Conservation (phyloP, 2,113 vertebrate species). For the Aegithalos caudatus region DNA sequence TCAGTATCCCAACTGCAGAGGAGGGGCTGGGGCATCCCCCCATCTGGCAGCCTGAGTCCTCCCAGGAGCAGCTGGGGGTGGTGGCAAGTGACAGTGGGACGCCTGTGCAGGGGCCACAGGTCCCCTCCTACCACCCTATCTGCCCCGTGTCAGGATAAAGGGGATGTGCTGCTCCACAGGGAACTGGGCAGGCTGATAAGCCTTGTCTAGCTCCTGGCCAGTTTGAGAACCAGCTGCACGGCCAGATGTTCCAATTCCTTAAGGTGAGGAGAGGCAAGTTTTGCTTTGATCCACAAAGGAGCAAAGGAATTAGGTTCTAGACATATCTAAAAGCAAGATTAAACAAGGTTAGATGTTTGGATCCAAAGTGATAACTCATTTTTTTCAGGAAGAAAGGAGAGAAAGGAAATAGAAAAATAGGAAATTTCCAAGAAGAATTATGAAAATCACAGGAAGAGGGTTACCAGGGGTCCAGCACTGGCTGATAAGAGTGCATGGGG, state of each 20-base stretch:
- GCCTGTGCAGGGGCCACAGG: neutral
- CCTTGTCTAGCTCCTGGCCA: neutral
- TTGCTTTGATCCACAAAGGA: neutral
- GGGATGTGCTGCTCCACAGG: neutral
- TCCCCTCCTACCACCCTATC: neutral
- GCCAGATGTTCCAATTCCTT: neutral
- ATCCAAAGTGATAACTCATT: neutral
- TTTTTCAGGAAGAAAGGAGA: neutral
- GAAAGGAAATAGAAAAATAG: neutral
- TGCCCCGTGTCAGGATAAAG: neutral
- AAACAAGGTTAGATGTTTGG: neutral
- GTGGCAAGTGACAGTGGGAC: neutral
- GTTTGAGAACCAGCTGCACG: accelerated
- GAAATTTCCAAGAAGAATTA: neutral
- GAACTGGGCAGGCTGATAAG: neutral
- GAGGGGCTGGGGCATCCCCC: too few relatives aligned
- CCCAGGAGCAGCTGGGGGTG: accelerated
- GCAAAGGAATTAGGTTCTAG: neutral
- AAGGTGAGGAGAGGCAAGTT: neutral
- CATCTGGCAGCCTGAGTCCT: neutral
- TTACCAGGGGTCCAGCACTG: neutral
- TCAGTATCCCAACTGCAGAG: neutral
- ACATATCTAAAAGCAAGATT: neutral
- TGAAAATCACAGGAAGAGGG: neutral
- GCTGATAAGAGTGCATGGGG: neutral